Evolutionary conservation across 2,888 invertebrate species (phyloP).

Genomic region (Andrena trimmerana): DNA sequence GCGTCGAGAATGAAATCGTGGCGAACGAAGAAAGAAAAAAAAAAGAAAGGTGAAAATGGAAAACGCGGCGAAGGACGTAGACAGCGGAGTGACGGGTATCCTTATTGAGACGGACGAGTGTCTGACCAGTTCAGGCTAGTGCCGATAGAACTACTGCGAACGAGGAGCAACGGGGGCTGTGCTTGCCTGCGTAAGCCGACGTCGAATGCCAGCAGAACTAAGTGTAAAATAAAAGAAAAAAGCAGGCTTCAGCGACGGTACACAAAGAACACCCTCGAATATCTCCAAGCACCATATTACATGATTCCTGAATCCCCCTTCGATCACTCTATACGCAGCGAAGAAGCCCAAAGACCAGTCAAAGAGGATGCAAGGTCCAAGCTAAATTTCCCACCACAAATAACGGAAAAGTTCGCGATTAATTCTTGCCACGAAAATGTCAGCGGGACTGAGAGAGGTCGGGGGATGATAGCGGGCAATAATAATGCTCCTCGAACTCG

Average conservation of each 20-base stretch:
- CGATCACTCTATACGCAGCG: no score
- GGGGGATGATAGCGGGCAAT: not conserved
- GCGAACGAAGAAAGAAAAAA: not conserved
- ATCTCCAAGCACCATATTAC: no score
- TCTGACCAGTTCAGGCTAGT: conserved; percentile 41
- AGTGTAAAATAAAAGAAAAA: no score
- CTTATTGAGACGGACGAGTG: conserved; percentile 53
- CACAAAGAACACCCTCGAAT: no score
- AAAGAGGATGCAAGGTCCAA: no score
- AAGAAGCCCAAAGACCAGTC: no score
- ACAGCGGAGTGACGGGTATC: conserved; percentile 45
- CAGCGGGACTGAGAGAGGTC: not conserved
- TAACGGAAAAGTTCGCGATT: not conserved
- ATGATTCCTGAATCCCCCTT: no score
- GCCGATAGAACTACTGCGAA: conserved; percentile 13
- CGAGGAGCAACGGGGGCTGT: not conserved
- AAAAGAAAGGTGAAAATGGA: conserved; percentile 24
- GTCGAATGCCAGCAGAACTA: not conserved
- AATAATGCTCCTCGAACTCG: conserved; percentile 25
- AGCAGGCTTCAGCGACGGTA: no score
- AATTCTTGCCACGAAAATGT: not conserved
- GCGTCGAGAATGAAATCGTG: conserved; percentile 37
- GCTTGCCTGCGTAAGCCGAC: conserved; percentile 12
- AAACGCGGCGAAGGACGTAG: conserved; percentile 31
- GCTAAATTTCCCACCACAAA: no score